These are phyloP conservation scores for Mesocentrotus franciscanus DNA, from an alignment of 53 echinoderm and acorn worm genomes.

Conservation along the genomic window DNA sequence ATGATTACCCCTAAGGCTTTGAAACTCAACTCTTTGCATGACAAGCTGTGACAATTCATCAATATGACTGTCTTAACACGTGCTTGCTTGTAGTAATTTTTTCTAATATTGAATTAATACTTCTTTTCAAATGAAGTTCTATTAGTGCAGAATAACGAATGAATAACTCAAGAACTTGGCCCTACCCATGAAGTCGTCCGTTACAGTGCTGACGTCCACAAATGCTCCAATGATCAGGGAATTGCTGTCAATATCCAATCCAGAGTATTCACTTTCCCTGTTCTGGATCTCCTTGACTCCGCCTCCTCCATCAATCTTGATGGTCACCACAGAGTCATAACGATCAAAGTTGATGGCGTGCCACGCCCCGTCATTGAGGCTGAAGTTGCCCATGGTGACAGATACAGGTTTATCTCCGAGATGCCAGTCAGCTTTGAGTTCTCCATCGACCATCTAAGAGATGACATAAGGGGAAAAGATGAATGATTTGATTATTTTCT, in stretches of 20 bases:
- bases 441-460: slow-evolving; percentile 77
- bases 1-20: neutral
- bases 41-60: too few relatives aligned
- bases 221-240: slow-evolving; percentile 82
- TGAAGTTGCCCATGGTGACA: slow-evolving; percentile 77
- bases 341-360: slow-evolving; percentile 87
- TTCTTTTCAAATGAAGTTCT: too few relatives aligned
- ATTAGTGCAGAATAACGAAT: too few relatives aligned
- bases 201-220: slow-evolving; percentile 73
- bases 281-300: slow-evolving; percentile 84
- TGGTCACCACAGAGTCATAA: slow-evolving; percentile 82
- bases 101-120: neutral
- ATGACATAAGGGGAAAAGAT: neutral
- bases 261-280: slow-evolving; percentile 75
- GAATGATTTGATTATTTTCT: neutral
- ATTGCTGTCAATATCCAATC: slow-evolving; percentile 74
- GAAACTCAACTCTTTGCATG: too few relatives aligned
- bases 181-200: slow-evolving; percentile 85
- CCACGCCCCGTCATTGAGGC: slow-evolving; percentile 89
- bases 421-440: slow-evolving; percentile 81
- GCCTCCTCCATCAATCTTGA: slow-evolving; percentile 95
- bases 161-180: neutral
- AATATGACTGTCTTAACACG: too few relatives aligned
- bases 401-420: slow-evolving; percentile 83
- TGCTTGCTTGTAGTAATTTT: neutral